Evolutionary conservation across 2,113 vertebrate species (phyloP).

Genomic region (Capra hircus): DNA sequence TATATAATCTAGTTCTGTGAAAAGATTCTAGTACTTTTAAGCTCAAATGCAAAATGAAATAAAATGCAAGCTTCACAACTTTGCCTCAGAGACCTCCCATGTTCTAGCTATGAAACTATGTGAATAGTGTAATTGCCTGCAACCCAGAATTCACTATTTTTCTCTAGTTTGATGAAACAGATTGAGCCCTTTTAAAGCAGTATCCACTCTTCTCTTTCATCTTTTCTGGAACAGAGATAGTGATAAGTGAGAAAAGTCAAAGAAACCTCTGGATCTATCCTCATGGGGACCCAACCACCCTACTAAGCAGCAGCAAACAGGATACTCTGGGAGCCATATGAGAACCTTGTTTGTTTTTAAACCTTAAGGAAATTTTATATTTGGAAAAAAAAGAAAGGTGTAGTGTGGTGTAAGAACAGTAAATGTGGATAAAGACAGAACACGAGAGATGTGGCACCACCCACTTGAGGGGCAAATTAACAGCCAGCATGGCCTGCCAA

Average conservation of each 20-base stretch:
- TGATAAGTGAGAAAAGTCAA: neutral
- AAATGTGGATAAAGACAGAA: neutral
- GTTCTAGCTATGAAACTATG: neutral
- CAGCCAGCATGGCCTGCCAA: neutral
- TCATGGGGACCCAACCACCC: neutral
- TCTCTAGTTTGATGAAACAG: neutral
- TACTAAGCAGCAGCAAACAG: neutral
- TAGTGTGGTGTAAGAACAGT: neutral
- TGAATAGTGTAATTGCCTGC: neutral
- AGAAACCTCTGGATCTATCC: neutral
- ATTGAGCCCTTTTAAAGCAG: neutral
- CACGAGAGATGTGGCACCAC: neutral
- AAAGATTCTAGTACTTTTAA: neutral
- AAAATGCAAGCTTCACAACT: neutral
- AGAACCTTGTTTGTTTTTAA: neutral
- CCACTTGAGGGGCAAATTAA: neutral
- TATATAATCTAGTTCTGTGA: neutral
- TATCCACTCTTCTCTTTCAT: neutral
- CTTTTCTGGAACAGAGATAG: constrained; percentile 5
- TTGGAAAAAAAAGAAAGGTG: neutral
- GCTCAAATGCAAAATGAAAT: neutral
- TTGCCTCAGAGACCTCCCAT: neutral
- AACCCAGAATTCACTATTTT: neutral
- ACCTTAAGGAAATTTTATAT: neutral
- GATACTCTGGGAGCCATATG: neutral